Evolutionary conservation across 2,888 invertebrate species (phyloP).

Genomic region (Neoascia interrupta): DNA sequence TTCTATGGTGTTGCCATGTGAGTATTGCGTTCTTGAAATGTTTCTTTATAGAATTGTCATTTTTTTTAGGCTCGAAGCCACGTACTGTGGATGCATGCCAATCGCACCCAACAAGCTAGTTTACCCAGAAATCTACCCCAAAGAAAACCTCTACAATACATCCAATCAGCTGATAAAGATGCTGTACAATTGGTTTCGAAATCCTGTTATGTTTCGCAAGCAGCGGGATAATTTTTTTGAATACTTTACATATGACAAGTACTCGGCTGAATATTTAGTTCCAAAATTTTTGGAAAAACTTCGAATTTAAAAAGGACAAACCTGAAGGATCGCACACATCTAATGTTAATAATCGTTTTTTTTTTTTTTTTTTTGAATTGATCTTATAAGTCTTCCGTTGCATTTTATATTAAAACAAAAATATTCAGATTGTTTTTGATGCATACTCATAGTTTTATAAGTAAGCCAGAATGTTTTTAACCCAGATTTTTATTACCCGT

Average conservation of each 20-base stretch:
- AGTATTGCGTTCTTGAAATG: conserved; percentile 60
- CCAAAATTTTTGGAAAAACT: conserved; percentile 78
- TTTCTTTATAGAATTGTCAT: neutral
- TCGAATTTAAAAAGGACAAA: conserved; percentile 70
- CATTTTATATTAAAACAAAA: too few relatives aligned
- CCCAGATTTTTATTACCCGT: neutral
- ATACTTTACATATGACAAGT: conserved; percentile 79
- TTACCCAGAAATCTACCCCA: conserved; percentile 87
- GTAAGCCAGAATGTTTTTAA: conserved; percentile 3
- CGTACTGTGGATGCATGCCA: conserved; percentile 85
- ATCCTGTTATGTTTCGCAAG: conserved; percentile 79
- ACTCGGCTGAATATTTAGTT: conserved; percentile 78
- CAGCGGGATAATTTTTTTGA: conserved; percentile 77
- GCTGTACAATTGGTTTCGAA: conserved; percentile 81
- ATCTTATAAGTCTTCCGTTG: conserved; percentile 53
- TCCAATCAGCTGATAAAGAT: conserved; percentile 82
- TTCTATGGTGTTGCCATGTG: conserved; percentile 89
- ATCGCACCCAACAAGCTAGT: conserved; percentile 85
- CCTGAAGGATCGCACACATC: neutral
- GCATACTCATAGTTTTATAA: neutral
- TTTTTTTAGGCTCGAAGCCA: conserved; percentile 84
- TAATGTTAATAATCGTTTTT: too few relatives aligned
- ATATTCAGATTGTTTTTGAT: neutral
- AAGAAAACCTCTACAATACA: conserved; percentile 82
- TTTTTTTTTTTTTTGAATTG: too few relatives aligned